phyloP scores from a whole-genome alignment of 2,797 vertebrate genomes.

The Tokudaia muenninki region DNA sequence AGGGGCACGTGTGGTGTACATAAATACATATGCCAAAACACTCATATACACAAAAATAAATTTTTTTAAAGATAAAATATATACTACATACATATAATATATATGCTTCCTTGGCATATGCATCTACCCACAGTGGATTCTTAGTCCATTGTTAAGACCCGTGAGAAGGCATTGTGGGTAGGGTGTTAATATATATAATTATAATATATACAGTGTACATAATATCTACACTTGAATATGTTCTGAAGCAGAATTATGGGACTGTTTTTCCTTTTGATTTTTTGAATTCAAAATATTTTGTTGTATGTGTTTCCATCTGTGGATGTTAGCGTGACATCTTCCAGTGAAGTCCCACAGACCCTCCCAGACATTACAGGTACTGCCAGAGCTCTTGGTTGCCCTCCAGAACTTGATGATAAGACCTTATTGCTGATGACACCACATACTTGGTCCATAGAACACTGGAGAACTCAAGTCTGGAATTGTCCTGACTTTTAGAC shows the following conservation, averaged over 20 bases:
- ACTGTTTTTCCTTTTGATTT: neutral
- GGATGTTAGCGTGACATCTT: neutral
- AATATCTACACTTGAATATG: neutral
- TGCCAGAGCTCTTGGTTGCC: neutral
- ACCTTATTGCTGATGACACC: neutral
- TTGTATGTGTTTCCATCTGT: neutral
- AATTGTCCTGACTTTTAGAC: neutral
- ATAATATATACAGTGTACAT: neutral
- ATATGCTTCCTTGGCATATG: neutral
- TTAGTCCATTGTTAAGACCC: neutral
- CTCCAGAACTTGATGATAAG: neutral
- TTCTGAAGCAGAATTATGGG: neutral
- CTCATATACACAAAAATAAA: neutral
- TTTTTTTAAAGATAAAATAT: neutral
- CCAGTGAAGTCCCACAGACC: neutral
- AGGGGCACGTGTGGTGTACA: neutral
- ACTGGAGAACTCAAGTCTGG: neutral
- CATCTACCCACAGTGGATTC: neutral
- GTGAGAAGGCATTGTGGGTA: neutral
- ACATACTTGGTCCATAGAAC: neutral
- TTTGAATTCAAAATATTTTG: conserved; percentile 35
- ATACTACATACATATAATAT: neutral
- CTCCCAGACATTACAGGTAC: neutral
- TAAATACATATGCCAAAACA: neutral
- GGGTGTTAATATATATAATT: neutral